phyloP scores from a whole-genome alignment of 2,113 vertebrate species.

The Capreolus pygargus region DNA sequence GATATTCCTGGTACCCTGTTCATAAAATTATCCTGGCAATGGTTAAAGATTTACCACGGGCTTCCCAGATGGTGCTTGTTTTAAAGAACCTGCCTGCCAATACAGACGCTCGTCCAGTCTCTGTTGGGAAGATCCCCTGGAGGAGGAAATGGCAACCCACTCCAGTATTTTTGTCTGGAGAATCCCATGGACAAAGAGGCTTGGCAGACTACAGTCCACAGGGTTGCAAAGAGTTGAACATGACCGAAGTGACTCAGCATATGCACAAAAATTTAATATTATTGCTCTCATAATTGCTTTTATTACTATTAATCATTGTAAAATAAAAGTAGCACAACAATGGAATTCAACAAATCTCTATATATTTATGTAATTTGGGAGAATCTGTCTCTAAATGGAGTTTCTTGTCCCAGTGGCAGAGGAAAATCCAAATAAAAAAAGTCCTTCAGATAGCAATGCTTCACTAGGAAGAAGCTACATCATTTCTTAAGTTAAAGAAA shows the following conservation, averaged over 20 bases:
- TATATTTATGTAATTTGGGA: not conserved
- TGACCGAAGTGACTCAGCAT: not conserved
- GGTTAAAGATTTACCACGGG: not conserved
- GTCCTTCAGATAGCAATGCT: not conserved
- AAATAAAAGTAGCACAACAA: not conserved
- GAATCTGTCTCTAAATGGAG: not conserved
- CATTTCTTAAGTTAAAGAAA: not conserved
- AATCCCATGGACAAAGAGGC: not conserved
- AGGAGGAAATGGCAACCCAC: not conserved
- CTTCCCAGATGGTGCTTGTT: not conserved
- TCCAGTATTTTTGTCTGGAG: not conserved
- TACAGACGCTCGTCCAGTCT: fast-evolving
- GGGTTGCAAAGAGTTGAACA: not conserved
- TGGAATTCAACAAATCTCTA: not conserved
- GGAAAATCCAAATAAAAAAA: not conserved
- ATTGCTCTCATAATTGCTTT: not conserved
- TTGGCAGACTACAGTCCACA: not conserved
- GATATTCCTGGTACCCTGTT: not conserved
- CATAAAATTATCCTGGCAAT: not conserved
- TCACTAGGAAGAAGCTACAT: not conserved
- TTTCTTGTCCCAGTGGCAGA: not conserved
- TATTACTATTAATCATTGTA: not conserved
- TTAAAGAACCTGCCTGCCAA: not conserved
- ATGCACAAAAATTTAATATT: not conserved
- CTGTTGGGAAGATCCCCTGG: not conserved